Evolutionary conservation across 2,888 invertebrate genomes (phyloP).

Genomic region (Blastobasis lacticolella): DNA sequence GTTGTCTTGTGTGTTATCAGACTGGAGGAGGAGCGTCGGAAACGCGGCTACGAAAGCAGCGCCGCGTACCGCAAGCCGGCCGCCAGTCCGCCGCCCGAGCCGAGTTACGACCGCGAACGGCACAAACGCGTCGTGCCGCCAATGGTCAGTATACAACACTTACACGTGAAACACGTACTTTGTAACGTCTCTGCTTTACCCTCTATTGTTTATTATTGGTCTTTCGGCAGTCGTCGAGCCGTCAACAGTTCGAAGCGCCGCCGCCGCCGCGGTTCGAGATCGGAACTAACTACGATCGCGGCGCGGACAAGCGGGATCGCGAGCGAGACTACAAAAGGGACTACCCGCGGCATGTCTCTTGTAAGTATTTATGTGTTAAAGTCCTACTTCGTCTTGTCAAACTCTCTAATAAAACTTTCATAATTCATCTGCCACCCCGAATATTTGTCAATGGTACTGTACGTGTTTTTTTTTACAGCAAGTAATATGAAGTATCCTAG

Average conservation of each 20-base stretch:
- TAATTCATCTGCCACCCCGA: not conserved
- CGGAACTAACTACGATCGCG: constrained; percentile 53
- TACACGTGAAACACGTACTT: not conserved
- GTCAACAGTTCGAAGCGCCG: constrained; percentile 71
- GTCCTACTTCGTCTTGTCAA: no score
- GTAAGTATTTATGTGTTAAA: constrained; percentile 26
- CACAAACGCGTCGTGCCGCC: constrained; percentile 46
- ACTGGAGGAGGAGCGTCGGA: constrained; percentile 75
- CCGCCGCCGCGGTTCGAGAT: constrained; percentile 75
- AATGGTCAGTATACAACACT: constrained; percentile 2
- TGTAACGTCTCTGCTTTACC: not conserved
- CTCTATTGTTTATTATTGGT: not conserved
- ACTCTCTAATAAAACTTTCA: not conserved
- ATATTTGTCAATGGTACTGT: no score
- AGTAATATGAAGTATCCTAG: constrained; percentile 58
- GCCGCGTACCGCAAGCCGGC: constrained; percentile 53
- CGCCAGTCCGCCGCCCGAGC: constrained; percentile 51
- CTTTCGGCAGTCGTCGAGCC: constrained; percentile 38
- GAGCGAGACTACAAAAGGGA: constrained; percentile 68
- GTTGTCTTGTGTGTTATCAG: constrained; percentile 26
- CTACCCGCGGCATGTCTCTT: constrained; percentile 55
- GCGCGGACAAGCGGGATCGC: constrained; percentile 30
- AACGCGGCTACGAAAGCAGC: constrained; percentile 67
- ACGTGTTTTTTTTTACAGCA: constrained; percentile 30
- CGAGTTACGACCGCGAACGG: constrained; percentile 56